phyloP scores from a whole-genome alignment of 37 sponge, comb jelly and placozoan genomes.

The Halisarca cf. caerulea region DNA sequence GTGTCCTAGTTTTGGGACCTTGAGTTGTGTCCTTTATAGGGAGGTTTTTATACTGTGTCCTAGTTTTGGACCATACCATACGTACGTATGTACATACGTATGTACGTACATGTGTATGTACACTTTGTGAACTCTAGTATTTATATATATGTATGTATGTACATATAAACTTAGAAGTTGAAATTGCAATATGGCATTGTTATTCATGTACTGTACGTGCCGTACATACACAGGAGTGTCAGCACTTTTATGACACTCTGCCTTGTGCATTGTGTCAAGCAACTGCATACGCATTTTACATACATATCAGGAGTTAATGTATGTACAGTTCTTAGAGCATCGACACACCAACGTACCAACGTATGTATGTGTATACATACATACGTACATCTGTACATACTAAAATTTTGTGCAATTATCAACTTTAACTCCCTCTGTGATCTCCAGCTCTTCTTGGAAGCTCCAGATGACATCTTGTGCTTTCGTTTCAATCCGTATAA shows the following conservation, averaged over 20 bases:
- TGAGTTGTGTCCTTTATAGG: too few relatives aligned
- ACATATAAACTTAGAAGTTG: not conserved
- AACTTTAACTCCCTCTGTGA: not conserved
- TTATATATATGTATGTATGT: not conserved
- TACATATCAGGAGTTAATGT: too few relatives aligned
- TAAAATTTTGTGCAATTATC: too few relatives aligned
- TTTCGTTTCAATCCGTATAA: conserved; percentile 93
- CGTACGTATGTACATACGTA: not conserved
- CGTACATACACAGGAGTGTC: too few relatives aligned
- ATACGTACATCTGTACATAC: not conserved
- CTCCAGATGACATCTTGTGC: conserved; percentile 88
- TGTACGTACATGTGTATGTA: not conserved
- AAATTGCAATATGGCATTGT: not conserved
- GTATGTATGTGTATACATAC: not conserved
- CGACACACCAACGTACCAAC: too few relatives aligned
- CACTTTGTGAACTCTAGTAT: not conserved
- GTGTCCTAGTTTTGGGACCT: too few relatives aligned
- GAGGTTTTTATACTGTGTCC: too few relatives aligned
- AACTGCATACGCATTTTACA: too few relatives aligned
- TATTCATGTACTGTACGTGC: too few relatives aligned
- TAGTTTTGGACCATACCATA: too few relatives aligned
- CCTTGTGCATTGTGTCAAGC: too few relatives aligned
- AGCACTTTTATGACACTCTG: too few relatives aligned
- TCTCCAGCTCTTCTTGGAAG: conserved; percentile 86
- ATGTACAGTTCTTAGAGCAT: not conserved